Conservation (phyloP, 2,888 invertebrate genomes). For the Venusia cambrica region DNA sequence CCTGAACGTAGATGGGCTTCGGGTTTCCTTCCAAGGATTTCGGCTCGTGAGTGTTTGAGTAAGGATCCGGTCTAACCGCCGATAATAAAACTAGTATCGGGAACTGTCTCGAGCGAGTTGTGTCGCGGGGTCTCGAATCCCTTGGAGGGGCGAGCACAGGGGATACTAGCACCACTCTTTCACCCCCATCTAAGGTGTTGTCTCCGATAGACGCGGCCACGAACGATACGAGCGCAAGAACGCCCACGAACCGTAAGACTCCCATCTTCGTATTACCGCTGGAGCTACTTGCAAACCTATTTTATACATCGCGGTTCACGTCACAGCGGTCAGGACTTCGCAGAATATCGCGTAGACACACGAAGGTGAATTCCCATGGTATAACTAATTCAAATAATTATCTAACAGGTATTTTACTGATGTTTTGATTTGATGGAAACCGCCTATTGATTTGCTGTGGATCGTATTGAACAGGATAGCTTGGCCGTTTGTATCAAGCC, state of each 20-base stretch:
- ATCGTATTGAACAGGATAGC: constrained; percentile 58
- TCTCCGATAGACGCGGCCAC: constrained; percentile 55
- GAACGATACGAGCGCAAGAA: constrained; percentile 50
- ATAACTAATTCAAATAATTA: constrained; percentile 6
- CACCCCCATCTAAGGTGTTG: constrained; percentile 57
- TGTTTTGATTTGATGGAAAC: constrained; percentile 36
- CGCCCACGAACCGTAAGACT: constrained; percentile 44
- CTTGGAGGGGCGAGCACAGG: constrained; percentile 69
- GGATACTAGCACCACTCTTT: constrained; percentile 60
- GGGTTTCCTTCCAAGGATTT: constrained; percentile 56
- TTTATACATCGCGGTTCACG: constrained; percentile 67
- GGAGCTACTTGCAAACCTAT: constrained; percentile 64
- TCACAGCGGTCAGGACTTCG: constrained; percentile 51
- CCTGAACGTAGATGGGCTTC: constrained; percentile 68
- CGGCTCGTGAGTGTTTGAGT: constrained; percentile 42
- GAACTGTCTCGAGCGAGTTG: constrained; percentile 65
- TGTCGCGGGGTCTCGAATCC: constrained; percentile 55
- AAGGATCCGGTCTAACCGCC: constrained; percentile 43
- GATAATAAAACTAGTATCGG: constrained; percentile 65
- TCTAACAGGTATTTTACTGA: not conserved
- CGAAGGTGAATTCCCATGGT: constrained; percentile 58
- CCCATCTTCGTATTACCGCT: constrained; percentile 71
- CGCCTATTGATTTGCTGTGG: constrained; percentile 49
- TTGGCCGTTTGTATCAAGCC: too few species aligned
- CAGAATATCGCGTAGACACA: constrained; percentile 51